These are phyloP conservation scores for Stercorarius parasiticus DNA, from an alignment of 2,113 vertebrate species.

Conservation along the genomic window DNA sequence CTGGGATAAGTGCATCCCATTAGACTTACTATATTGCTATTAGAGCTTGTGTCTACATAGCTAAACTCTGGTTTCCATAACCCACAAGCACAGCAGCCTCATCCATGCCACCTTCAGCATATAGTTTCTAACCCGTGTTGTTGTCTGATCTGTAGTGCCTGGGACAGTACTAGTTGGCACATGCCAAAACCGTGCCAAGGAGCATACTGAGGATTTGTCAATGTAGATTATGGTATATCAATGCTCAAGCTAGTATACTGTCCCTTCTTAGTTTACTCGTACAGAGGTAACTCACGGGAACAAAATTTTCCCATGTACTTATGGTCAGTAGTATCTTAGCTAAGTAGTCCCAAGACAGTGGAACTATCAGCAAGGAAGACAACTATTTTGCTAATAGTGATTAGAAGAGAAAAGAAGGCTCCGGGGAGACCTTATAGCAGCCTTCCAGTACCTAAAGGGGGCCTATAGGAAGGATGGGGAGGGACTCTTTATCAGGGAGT, in stretches of 20 bases:
- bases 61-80: not conserved
- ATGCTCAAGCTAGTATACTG: not conserved
- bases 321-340: not conserved
- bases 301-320: not conserved
- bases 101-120: not conserved
- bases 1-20: too few relatives aligned
- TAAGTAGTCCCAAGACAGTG: not conserved
- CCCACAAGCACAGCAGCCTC: not conserved
- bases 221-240: not conserved
- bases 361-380: not conserved
- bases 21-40: too few relatives aligned
- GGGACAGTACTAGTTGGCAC: not conserved
- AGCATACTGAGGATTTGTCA: not conserved
- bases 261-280: not conserved
- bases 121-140: not conserved
- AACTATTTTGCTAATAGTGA: not conserved
- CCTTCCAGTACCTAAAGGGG: too few relatives aligned
- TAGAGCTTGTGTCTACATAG: not conserved
- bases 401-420: not conserved
- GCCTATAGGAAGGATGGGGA: too few relatives aligned
- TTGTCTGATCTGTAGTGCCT: not conserved
- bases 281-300: not conserved
- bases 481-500: too few relatives aligned
- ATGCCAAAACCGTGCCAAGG: not conserved
- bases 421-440: too few relatives aligned